These are phyloP conservation scores for Sinosuthora webbiana DNA, from an alignment of 2,113 vertebrate species.

Conservation along the genomic window DNA sequence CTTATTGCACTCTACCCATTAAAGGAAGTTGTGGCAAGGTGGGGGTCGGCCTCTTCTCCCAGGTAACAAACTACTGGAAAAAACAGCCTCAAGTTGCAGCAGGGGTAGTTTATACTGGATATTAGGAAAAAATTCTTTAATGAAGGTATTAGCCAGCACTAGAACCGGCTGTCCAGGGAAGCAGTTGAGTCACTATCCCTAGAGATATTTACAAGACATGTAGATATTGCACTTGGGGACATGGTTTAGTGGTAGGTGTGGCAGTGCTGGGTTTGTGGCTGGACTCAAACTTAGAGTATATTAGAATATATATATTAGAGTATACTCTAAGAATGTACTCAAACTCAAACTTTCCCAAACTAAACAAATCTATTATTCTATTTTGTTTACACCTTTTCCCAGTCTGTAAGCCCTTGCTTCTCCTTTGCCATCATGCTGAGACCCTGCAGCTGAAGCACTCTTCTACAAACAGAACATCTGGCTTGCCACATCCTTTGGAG, in stretches of 20 bases:
- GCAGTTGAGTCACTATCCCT: background rate
- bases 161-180: background rate
- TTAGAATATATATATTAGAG: too few relatives aligned
- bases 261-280: background rate
- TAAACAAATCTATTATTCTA: background rate
- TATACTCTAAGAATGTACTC: too few relatives aligned
- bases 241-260: background rate
- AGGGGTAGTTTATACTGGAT: background rate
- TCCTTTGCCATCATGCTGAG: background rate
- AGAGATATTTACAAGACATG: background rate
- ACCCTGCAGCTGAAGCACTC: accelerated
- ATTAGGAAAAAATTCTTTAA: background rate
- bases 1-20: background rate
- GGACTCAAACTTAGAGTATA: background rate
- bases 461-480: accelerated
- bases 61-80: background rate
- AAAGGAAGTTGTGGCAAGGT: background rate
- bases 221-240: background rate
- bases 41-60: background rate
- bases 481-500: background rate
- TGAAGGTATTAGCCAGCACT: background rate
- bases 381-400: background rate
- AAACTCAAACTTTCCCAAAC: background rate
- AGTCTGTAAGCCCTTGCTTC: background rate
- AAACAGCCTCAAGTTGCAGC: background rate